Evolutionary conservation across 2,888 invertebrate species (phyloP).

Genomic region (Bimastos eiseni): DNA sequence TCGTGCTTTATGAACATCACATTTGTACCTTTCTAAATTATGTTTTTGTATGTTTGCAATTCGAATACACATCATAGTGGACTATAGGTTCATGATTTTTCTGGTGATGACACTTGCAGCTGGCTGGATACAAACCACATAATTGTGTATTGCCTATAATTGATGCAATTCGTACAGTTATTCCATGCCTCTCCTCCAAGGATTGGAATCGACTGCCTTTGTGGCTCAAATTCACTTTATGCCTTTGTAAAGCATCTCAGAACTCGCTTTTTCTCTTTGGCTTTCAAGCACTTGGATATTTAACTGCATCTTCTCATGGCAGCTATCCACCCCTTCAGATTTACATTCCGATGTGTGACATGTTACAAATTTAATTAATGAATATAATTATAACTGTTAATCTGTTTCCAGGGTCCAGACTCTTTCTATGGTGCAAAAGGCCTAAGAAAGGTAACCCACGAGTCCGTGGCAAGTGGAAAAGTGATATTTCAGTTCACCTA

Average conservation of each 20-base stretch:
- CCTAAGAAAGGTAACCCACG: slow-evolving; percentile 74
- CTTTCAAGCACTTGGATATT: no score
- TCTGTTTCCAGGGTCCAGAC: slow-evolving; percentile 74
- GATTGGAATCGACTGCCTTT: no score
- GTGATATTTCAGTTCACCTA: slow-evolving; percentile 81
- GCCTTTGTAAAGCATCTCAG: no score
- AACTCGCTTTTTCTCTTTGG: no score
- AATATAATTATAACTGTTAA: background rate
- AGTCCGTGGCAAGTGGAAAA: slow-evolving; percentile 75
- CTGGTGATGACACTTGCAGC: background rate
- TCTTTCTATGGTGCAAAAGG: slow-evolving; percentile 84
- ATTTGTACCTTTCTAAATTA: background rate
- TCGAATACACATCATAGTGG: background rate
- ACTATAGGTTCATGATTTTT: background rate
- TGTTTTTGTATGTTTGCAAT: background rate
- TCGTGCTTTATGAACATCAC: background rate
- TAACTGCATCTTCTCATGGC: no score
- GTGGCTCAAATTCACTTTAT: no score
- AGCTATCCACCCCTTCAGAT: no score
- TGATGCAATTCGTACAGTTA: no score
- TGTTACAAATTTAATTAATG: no score
- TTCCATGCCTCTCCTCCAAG: no score
- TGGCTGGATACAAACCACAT: background rate
- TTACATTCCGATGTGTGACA: no score
- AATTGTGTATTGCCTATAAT: background rate